Evolutionary conservation across 2,797 vertebrate genomes (phyloP).

Genomic region (Onychomys leucogaster): DNA sequence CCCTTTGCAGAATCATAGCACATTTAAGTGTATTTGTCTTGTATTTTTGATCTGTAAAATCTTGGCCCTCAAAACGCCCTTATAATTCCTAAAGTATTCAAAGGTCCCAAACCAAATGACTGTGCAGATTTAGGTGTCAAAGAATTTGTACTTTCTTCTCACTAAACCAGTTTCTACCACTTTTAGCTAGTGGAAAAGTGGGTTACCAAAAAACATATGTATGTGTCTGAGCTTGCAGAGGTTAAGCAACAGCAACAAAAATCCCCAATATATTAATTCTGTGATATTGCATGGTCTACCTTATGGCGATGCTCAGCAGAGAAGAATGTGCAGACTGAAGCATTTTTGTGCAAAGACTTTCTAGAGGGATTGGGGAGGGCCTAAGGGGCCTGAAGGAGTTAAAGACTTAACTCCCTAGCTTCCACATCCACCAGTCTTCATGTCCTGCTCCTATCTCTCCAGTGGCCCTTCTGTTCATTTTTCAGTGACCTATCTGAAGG

Average conservation of each 20-base stretch:
- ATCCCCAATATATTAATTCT: background rate
- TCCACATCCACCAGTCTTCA: background rate
- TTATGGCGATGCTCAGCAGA: background rate
- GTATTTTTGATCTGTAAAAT: background rate
- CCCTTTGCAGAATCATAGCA: background rate
- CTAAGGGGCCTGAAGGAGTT: background rate
- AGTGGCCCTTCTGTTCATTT: background rate
- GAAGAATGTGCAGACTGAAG: background rate
- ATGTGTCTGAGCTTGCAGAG: background rate
- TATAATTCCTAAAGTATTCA: background rate
- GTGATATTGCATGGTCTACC: background rate
- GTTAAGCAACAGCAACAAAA: background rate
- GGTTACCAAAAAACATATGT: conserved; percentile 12
- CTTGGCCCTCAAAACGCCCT: conserved; percentile 24
- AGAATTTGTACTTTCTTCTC: background rate
- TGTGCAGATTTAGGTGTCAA: background rate
- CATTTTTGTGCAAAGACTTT: conserved; percentile 10
- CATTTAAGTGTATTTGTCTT: background rate
- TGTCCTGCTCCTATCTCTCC: background rate
- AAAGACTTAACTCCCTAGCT: background rate
- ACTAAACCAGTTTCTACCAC: conserved; percentile 19
- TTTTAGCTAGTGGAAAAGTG: conserved; percentile 24
- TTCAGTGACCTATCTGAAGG: background rate
- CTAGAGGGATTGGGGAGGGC: background rate
- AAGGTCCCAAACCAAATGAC: conserved; percentile 30